Evolutionary conservation across 1,140 invertebrate species (phyloP).

Genomic region (Adoxophyes honmai): DNA sequence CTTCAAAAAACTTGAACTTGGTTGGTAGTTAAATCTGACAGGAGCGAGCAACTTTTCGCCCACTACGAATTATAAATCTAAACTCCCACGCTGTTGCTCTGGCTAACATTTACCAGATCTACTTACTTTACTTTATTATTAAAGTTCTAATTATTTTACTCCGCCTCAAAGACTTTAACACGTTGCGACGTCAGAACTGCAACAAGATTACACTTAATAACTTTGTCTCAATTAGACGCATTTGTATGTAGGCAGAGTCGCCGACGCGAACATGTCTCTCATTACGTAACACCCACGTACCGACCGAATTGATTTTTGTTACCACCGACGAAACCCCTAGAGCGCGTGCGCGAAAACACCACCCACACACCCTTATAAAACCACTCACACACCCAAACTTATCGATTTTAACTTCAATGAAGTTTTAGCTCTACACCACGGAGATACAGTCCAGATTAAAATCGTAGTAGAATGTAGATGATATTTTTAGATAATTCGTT

Average conservation of each 20-base stretch:
- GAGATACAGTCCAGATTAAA: constrained; percentile 28
- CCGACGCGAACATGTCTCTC: constrained; percentile 47
- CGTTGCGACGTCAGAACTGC: not conserved
- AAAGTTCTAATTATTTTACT: not conserved
- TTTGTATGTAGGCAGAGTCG: constrained; percentile 30
- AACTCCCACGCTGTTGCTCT: too few species aligned
- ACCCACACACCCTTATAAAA: constrained; percentile 37
- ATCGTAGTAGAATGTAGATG: constrained; percentile 18
- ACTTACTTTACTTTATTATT: not conserved
- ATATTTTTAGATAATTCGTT: constrained; percentile 73
- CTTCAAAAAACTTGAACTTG: too few species aligned
- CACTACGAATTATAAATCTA: too few species aligned
- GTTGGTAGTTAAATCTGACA: too few species aligned
- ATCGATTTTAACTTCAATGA: constrained; percentile 16
- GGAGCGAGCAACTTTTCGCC: too few species aligned
- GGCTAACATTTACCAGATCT: too few species aligned
- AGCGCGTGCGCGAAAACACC: constrained; percentile 56
- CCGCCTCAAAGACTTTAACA: not conserved
- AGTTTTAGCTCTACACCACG: not conserved
- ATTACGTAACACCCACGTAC: constrained; percentile 72
- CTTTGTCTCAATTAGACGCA: constrained; percentile 35
- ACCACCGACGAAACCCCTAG: constrained; percentile 27
- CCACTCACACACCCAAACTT: constrained; percentile 30
- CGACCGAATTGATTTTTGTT: constrained; percentile 70
- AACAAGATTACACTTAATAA: not conserved